phyloP scores from a whole-genome alignment of 1,140 invertebrate genomes.

The Aphis craccivora region DNA sequence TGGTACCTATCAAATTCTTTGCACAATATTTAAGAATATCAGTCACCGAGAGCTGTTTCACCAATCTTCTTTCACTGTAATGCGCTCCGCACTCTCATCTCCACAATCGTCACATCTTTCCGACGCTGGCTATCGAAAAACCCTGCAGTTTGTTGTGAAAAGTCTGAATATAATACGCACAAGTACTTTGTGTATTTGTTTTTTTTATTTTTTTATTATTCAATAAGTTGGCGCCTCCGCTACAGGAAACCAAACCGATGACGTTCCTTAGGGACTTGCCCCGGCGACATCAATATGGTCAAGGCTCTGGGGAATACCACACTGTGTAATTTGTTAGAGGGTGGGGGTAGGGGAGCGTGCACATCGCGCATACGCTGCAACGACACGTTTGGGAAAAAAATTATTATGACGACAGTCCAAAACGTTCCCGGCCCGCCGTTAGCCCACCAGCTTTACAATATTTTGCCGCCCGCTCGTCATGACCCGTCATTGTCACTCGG shows the following conservation, averaged over 20 bases:
- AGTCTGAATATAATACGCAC: not conserved
- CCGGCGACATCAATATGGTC: slow-evolving; percentile 50
- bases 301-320: slow-evolving; percentile 16
- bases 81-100: no score
- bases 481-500: not conserved
- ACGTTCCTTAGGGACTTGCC: not conserved
- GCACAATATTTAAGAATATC: no score
- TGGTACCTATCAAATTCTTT: no score
- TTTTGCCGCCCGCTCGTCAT: not conserved
- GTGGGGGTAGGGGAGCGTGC: not conserved
- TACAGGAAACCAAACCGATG: not conserved
- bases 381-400: slow-evolving; percentile 53
- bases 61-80: no score
- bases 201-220: slow-evolving; percentile 15
- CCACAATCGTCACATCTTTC: not conserved
- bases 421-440: not conserved
- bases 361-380: not conserved
- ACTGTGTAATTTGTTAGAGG: not conserved
- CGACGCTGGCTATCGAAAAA: not conserved
- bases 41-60: no score
- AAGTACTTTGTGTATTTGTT: not conserved
- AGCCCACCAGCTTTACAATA: not conserved
- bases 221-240: slow-evolving; percentile 33
- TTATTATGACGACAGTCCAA: slow-evolving; percentile 32
- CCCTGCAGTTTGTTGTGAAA: not conserved